Conservation (phyloP, 2,797 vertebrate genomes). For the Psittacula echo region DNA sequence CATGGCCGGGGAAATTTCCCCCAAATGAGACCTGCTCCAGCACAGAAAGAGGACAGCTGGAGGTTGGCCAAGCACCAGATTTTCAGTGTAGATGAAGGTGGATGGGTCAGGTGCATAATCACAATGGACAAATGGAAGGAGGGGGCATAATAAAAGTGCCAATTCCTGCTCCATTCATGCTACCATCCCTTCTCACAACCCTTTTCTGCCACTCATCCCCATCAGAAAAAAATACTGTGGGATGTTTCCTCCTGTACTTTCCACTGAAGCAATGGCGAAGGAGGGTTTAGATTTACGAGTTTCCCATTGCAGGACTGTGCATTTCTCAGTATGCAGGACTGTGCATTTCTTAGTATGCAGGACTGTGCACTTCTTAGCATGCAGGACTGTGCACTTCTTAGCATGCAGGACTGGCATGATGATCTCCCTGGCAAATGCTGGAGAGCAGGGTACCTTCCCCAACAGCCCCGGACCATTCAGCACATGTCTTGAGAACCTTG, state of each 20-base stretch:
- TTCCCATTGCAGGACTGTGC: neutral
- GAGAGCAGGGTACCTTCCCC: neutral
- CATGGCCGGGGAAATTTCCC: neutral
- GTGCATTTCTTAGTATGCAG: too few relatives aligned
- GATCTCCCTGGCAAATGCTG: neutral
- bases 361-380: neutral
- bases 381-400: neutral
- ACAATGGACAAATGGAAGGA: neutral
- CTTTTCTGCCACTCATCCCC: neutral
- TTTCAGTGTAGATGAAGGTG: neutral
- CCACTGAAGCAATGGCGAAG: neutral
- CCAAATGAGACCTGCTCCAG: neutral
- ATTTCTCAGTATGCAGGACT: neutral
- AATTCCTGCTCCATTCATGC: rapidly evolving
- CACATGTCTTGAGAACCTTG: rapidly evolving
- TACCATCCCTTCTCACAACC: rapidly evolving
- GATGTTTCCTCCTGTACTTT: neutral
- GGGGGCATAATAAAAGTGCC: neutral
- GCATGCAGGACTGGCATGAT: rapidly evolving
- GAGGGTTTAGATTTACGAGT: neutral
- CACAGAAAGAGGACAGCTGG: neutral
- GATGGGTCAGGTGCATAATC: neutral
- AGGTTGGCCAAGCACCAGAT: neutral
- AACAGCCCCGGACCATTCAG: neutral
- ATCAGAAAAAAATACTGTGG: neutral